Conservation (phyloP, 1,140 invertebrate genomes). For the Polypedilum vanderplanki region DNA sequence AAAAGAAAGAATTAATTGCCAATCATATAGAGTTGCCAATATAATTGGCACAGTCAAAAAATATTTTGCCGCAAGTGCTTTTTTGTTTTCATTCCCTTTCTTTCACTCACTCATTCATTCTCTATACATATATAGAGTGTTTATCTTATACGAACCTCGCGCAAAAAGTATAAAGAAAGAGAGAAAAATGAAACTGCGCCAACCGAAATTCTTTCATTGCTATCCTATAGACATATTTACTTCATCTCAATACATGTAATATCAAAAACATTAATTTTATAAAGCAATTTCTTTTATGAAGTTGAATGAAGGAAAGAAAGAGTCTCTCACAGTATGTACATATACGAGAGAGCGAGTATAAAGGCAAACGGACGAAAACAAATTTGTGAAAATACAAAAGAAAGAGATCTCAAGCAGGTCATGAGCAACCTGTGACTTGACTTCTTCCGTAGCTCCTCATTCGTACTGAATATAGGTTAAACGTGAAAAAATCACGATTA, state of each 20-base stretch:
- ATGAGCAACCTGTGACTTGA: slow-evolving; percentile 24
- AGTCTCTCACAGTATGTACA: not conserved
- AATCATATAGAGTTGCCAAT: slow-evolving; percentile 28
- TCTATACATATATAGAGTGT: not conserved
- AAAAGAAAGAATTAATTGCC: slow-evolving; percentile 25
- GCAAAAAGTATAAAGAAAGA: not conserved
- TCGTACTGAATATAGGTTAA: slow-evolving; percentile 3
- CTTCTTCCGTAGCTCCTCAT: not conserved
- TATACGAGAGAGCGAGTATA: not conserved
- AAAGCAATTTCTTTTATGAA: not conserved
- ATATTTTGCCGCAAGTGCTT: slow-evolving; percentile 26
- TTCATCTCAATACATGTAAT: not conserved
- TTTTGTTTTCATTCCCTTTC: slow-evolving; percentile 14
- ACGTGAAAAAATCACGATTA: slow-evolving; percentile 20
- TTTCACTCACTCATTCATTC: not conserved
- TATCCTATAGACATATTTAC: not conserved
- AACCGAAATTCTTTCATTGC: not conserved
- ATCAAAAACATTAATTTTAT: slow-evolving; percentile 20
- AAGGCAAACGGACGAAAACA: not conserved
- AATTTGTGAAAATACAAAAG: slow-evolving; percentile 14
- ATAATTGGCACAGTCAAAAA: slow-evolving; percentile 25
- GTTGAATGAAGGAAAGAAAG: too few species aligned
- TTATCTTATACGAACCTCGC: not conserved
- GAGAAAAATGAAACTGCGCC: not conserved
- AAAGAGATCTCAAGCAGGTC: slow-evolving; percentile 21